A percentile compares a stretch with the other conserved stretches of the same genome.
phyloP scores from a whole-genome alignment of 1,140 invertebrate genomes.

The Drosophila tani region DNA sequence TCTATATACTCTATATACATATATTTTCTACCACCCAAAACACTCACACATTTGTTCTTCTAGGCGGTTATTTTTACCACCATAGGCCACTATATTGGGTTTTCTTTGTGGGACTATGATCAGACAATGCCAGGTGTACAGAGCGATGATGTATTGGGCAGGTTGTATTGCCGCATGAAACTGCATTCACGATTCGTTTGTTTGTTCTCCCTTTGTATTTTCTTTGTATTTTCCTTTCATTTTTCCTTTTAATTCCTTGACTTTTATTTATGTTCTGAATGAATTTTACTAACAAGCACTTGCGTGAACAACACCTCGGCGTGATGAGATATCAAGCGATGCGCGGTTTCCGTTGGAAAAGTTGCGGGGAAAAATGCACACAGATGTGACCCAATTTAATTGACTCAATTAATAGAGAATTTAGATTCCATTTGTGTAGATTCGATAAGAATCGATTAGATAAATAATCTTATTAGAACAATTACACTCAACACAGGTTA shows the following conservation, averaged over 20 bases:
- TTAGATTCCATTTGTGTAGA: neutral
- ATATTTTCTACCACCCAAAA: constrained; percentile 36
- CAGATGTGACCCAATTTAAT: constrained; percentile 23
- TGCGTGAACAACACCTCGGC: constrained; percentile 5
- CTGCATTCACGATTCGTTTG: constrained; percentile 43
- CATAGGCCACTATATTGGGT: constrained; percentile 89
- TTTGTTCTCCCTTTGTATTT: constrained; percentile 25
- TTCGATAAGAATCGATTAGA: neutral
- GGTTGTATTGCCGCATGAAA: constrained; percentile 85
- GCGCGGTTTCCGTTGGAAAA: constrained; percentile 12
- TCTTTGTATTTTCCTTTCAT: neutral
- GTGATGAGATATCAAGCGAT: constrained; percentile 21
- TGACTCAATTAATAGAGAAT: neutral
- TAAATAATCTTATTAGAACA: too few relatives aligned
- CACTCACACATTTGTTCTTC: constrained; percentile 66
- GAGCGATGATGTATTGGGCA: constrained; percentile 94
- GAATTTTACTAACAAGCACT: constrained; percentile 41
- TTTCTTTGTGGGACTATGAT: constrained; percentile 94
- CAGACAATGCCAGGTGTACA: constrained; percentile 90
- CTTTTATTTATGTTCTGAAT: constrained; percentile 25
- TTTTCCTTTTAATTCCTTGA: constrained; percentile 11
- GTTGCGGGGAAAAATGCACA: neutral
- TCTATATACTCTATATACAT: constrained; percentile 22
- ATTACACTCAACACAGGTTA: neutral
- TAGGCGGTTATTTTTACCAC: constrained; percentile 91